A percentile compares a stretch with the other conserved stretches of the same genome.
phyloP scores from a whole-genome alignment of 2,888 invertebrate genomes.

The Stegana nigrithorax region DNA sequence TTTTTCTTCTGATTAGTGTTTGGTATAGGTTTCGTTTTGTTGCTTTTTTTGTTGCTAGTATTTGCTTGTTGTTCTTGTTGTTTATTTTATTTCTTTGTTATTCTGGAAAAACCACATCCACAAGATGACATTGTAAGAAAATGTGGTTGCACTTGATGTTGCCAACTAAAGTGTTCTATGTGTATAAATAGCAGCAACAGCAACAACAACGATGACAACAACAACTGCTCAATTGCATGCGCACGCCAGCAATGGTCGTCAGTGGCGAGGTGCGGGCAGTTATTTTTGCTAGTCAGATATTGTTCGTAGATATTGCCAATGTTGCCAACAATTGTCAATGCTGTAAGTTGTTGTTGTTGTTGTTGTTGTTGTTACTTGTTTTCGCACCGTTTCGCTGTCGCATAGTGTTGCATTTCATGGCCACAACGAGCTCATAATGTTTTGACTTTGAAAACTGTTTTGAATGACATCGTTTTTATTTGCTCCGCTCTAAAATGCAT shows the following conservation, averaged over 20 bases:
- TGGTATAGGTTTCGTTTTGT: background rate
- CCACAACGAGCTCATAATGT: slow-evolving; percentile 37
- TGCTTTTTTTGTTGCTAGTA: background rate
- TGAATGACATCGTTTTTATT: slow-evolving; percentile 42
- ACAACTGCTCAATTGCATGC: slow-evolving; percentile 30
- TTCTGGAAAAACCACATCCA: slow-evolving; percentile 34
- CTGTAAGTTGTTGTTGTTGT: slow-evolving; percentile 16
- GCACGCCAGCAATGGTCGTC: slow-evolving; percentile 46
- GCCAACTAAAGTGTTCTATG: slow-evolving; percentile 24
- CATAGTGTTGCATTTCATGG: slow-evolving; percentile 44
- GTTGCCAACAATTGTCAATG: slow-evolving; percentile 19
- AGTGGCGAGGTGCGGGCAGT: slow-evolving; percentile 33
- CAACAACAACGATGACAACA: slow-evolving; percentile 26
- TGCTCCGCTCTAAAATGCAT: background rate
- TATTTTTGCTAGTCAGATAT: slow-evolving; percentile 28
- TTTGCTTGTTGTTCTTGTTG: background rate
- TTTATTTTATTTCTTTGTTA: slow-evolving; percentile 2
- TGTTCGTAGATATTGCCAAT: slow-evolving; percentile 24
- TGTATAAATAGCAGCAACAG: slow-evolving; percentile 8
- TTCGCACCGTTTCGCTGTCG: background rate
- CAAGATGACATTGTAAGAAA: slow-evolving; percentile 53
- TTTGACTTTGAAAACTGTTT: slow-evolving; percentile 51
- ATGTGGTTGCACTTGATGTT: slow-evolving; percentile 55
- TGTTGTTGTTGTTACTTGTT: background rate
- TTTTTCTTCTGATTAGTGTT: background rate